A percentile compares a stretch with the other conserved stretches of the same genome.
Evolutionary conservation across 2,888 invertebrate genomes (phyloP).

Genomic region (Limnephilus rhombicus): DNA sequence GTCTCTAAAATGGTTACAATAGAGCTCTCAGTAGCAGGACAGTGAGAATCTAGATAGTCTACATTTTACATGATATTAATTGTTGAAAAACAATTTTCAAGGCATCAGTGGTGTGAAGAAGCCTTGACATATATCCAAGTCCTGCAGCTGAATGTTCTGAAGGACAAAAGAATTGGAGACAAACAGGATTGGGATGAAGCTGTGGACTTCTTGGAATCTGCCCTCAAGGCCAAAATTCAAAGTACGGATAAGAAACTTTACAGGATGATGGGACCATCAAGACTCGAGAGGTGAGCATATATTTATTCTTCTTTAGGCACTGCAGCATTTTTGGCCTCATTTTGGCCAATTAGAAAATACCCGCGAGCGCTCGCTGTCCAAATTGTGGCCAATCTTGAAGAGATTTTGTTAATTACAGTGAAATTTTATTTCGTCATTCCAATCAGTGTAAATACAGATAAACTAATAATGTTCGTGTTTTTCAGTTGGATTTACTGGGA

Average conservation of each 20-base stretch:
- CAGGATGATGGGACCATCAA: conserved; percentile 87
- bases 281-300: conserved; percentile 69
- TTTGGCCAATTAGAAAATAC: too few species aligned
- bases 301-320: background rate
- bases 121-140: conserved; percentile 88
- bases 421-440: too few species aligned
- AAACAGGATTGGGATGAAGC: conserved; percentile 93
- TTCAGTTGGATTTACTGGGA: conserved; percentile 91
- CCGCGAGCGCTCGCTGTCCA: too few species aligned
- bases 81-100: conserved; percentile 63
- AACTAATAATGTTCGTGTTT: background rate
- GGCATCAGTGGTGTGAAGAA: conserved; percentile 89
- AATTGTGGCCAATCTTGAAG: too few species aligned
- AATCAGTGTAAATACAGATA: too few species aligned
- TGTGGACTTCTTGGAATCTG: conserved; percentile 87
- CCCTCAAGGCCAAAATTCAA: conserved; percentile 84
- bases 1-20: background rate
- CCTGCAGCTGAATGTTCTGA: conserved; percentile 95
- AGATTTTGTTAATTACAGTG: too few species aligned
- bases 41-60: background rate
- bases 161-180: conserved; percentile 91
- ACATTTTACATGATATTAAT: background rate
- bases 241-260: conserved; percentile 81
- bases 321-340: too few species aligned
- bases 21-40: background rate